phyloP scores from a whole-genome alignment of 1,140 invertebrate genomes.

The Drosophila orena region DNA sequence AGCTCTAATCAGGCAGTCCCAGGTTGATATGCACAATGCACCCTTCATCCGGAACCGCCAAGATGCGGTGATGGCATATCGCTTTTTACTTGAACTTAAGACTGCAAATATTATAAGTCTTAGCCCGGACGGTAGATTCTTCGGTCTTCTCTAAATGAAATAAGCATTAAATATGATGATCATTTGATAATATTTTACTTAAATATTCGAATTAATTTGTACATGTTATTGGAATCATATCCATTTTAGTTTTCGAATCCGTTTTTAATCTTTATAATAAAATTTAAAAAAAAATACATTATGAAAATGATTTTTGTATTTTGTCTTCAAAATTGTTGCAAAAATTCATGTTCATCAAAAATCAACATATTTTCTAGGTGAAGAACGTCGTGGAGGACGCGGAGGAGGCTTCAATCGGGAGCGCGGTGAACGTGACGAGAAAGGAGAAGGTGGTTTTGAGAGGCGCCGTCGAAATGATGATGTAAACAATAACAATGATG shows the following conservation, averaged over 20 bases:
- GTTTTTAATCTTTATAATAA: no score
- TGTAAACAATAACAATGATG: conserved; percentile 63
- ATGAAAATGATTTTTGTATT: no score
- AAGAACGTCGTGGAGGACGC: conserved; percentile 22
- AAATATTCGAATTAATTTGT: no score
- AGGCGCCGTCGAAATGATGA: conserved; percentile 56
- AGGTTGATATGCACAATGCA: conserved; percentile 33
- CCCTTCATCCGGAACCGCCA: conserved; percentile 31
- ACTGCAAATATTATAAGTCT: conserved; percentile 35
- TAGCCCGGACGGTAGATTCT: conserved; percentile 21
- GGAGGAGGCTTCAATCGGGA: conserved; percentile 38
- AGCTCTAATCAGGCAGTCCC: conserved; percentile 26
- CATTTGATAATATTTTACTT: no score
- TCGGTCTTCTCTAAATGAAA: conserved; percentile 8
- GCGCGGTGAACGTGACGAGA: conserved; percentile 27
- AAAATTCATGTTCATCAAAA: neutral
- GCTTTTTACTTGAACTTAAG: conserved; percentile 49
- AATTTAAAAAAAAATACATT: neutral
- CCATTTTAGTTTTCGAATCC: no score
- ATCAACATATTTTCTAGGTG: conserved; percentile 13
- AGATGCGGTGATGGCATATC: conserved; percentile 36
- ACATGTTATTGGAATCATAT: no score
- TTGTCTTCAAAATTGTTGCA: neutral
- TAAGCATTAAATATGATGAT: neutral
- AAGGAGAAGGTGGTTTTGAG: conserved; percentile 20